These are phyloP conservation scores for Heliornis fulica DNA, from an alignment of 2,113 vertebrate species.

Conservation along the genomic window DNA sequence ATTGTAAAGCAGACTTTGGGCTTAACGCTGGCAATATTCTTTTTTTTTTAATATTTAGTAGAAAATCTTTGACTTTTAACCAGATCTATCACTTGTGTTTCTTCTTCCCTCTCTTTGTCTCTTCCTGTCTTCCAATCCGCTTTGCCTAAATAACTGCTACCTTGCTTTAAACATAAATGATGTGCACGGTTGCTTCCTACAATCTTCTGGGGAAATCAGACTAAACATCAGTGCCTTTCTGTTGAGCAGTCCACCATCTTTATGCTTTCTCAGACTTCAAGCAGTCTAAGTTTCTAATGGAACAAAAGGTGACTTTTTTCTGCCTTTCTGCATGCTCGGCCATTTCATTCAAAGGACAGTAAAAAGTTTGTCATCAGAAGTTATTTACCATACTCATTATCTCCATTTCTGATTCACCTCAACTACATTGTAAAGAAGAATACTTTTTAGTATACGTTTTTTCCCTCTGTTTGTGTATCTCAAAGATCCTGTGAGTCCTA, in stretches of 20 bases:
- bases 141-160: conserved; percentile 76
- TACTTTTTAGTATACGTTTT: neutral
- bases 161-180: conserved; percentile 73
- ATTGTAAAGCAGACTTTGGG: neutral
- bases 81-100: conserved; percentile 75
- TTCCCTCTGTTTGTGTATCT: neutral
- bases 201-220: conserved; percentile 80
- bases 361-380: conserved; percentile 27
- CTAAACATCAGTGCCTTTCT: conserved; percentile 91
- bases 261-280: conserved; percentile 99
- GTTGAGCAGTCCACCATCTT: conserved; percentile 98
- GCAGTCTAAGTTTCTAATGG: conserved; percentile 96
- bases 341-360: conserved; percentile 41
- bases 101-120: conserved; percentile 67
- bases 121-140: conserved; percentile 56
- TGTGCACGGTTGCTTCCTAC: conserved; percentile 70
- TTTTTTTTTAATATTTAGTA: conserved; percentile 4
- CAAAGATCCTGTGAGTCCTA: neutral
- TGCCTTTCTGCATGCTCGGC: conserved; percentile 74
- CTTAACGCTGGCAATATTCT: neutral
- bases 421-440: neutral
- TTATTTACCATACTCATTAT: conserved; percentile 14
- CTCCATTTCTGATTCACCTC: neutral
- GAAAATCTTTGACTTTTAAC: conserved; percentile 68
- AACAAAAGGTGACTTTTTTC: conserved; percentile 92